Percentiles rank a stretch among this genome's conserved stretches.
phyloP scores from a whole-genome alignment of 2,797 vertebrate species.

The Sphenodon punctatus region DNA sequence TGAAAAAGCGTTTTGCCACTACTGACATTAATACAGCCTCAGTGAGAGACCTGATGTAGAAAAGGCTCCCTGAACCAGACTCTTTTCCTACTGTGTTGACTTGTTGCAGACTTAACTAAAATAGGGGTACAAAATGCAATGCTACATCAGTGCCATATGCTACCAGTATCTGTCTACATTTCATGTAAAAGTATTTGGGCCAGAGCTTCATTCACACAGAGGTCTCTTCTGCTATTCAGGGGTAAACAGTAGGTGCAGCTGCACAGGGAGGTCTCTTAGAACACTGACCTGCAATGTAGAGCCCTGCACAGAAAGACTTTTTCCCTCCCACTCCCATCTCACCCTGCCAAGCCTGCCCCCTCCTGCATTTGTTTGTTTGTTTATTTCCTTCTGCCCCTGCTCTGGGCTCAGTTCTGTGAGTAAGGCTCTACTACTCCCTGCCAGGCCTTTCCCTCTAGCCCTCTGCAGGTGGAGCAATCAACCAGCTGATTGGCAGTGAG shows the following conservation, averaged over 20 bases:
- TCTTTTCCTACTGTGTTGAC: neutral
- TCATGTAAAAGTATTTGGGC: neutral
- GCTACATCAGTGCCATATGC: neutral
- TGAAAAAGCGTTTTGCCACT: neutral
- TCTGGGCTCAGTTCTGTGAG: too few relatives aligned
- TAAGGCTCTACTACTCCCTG: too few relatives aligned
- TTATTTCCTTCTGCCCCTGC: too few relatives aligned
- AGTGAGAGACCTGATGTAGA: neutral
- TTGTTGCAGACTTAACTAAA: constrained; percentile 28
- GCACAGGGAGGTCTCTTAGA: neutral
- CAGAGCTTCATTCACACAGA: neutral
- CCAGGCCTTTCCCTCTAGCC: too few relatives aligned
- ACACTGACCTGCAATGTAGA: neutral
- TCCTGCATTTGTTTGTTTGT: too few relatives aligned
- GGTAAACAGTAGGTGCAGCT: neutral
- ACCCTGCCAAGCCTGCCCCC: too few relatives aligned
- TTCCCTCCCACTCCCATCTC: too few relatives aligned
- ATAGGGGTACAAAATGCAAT: neutral
- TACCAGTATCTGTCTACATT: neutral
- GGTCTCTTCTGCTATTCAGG: neutral
- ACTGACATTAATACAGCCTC: accelerated
- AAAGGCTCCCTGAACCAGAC: neutral
- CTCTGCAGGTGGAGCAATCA: too few relatives aligned
- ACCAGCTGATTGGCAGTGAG: too few relatives aligned
- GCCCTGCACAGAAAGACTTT: too few relatives aligned